Base-by-base conservation (phyloP, 1,140 invertebrate species). In the Musca domestica region DNA sequence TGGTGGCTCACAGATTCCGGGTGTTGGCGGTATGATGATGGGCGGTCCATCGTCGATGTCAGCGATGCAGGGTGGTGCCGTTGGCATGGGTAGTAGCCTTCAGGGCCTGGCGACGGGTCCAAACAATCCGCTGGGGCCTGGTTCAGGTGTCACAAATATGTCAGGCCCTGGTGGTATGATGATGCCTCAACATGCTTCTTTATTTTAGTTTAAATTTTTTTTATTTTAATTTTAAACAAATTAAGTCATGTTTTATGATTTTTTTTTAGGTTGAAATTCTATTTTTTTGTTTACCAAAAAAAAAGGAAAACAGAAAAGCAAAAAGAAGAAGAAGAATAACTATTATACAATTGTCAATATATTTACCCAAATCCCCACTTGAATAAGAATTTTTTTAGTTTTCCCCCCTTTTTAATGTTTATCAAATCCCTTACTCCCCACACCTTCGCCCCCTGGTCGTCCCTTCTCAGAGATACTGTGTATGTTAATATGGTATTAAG, bases 21-120 rank as follows among this genome's bases (percentile, higher is more conserved):
- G 76, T 70, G 76, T 71, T 19, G 73, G 74, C 67, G 78, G 74
- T 7, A 74, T 9, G 74, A 71, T 72, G 74, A 71, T 20, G 72
- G 73, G 65, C 76, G 72, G 9, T 70, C 58, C 25, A 34, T 71
- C 30, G 70, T 0, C 75, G 72, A 14, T 66, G 69, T 3, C 64
- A 75, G 4, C 72, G 74, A 27, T 25, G 22, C 14, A 27, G 23
- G 71, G 72, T 14, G 67, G 70, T 25, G 70, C 52, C 1, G 71
- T 69, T 10, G 67, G 66, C 23, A 17, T 22, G 1, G 73, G 71
- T 1, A 51, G 70, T 6, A 71, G 69, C 51, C 12, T 70, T 15
- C 56, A 61, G 27, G 56, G 56, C 7, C n/a, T 65, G 67, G 54
- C 67, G 69, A 58, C 58, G 72, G 47, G 47, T 66, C 15, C 47